phyloP scores from a whole-genome alignment of 2,888 invertebrate species.

The Rhabditoides inermis region DNA sequence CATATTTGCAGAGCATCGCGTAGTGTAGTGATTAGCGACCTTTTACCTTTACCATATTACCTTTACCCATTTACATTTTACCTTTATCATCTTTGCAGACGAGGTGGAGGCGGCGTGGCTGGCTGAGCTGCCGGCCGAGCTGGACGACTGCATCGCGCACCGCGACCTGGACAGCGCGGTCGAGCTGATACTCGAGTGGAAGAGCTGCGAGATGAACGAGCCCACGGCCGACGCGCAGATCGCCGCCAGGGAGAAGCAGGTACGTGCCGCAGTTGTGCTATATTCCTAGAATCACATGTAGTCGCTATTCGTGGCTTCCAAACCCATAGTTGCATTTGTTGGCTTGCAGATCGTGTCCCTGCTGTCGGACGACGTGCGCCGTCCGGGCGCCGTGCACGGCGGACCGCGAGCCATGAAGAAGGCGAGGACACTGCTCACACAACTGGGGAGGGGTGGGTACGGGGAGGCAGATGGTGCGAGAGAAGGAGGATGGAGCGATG shows the following conservation, averaged over 20 bases:
- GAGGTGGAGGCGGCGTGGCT: slow-evolving; percentile 39
- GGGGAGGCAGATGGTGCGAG: neutral
- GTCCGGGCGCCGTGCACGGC: slow-evolving; percentile 44
- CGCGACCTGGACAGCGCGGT: slow-evolving; percentile 46
- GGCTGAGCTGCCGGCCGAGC: slow-evolving; percentile 40
- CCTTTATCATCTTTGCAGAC: slow-evolving; percentile 15
- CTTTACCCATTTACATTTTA: too few relatives aligned
- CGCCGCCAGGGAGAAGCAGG: slow-evolving; percentile 38
- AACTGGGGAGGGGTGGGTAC: slow-evolving; percentile 21
- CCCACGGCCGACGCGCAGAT: slow-evolving; percentile 37
- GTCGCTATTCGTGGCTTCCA: neutral
- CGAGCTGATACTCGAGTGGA: slow-evolving; percentile 48
- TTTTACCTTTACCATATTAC: neutral
- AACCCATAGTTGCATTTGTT: too few relatives aligned
- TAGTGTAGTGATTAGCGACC: neutral
- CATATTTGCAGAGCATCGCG: too few relatives aligned
- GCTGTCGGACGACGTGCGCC: slow-evolving; percentile 43
- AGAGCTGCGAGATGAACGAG: slow-evolving; percentile 36
- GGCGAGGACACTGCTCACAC: slow-evolving; percentile 25
- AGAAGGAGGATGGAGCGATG: too few relatives aligned
- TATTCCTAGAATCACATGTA: neutral
- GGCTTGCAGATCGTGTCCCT: slow-evolving; percentile 31
- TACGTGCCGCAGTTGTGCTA: neutral
- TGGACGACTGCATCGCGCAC: slow-evolving; percentile 47
- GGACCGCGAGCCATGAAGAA: slow-evolving; percentile 41